Base-by-base conservation (phyloP, 1,140 invertebrate genomes). In the Zaprionus taronus region DNA sequence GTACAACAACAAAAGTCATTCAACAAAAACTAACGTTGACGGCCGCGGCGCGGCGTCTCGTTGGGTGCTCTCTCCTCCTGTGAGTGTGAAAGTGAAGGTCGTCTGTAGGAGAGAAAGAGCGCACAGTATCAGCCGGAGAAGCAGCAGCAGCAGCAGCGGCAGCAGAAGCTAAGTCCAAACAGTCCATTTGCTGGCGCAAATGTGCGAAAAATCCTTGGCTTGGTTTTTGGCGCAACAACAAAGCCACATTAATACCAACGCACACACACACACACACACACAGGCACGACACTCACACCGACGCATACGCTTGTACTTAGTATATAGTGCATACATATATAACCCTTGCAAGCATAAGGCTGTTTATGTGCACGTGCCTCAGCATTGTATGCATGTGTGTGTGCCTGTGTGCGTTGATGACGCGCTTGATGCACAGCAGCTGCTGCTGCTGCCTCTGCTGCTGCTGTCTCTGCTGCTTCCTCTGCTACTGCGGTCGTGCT, bases 161-260 rank as follows among this genome's bases (percentile, higher is more conserved):
- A 63, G 70, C 75, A 77, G 44, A 71, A 73, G 56, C 64, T 38
- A 74, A 72, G 74, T 71, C 62, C 68, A 72, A 76, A 72, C 72
- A 79, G 83, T 80, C 76, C 79, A 77, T 77, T 82, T 86, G 83
- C 58, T 81, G 72, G 74, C 69, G 80, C 73, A 84, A 86, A 89
- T 89, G 81, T 89, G 85, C 79, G 76, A 90, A 84, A 89, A 84
- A 89, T 81, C 84, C 85, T 89, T 89, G 85, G 81, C 85, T 89
- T 89, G 85, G 85, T 90, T 90, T 89, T 83, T 84, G 84, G 84
- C 67, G 73, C 83, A 87, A 86, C 83, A 86, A 87, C 83, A 86
- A 86, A 86, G 73, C 73, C 64, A 67, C 71, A 81, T 80, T 79
- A 60, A 36, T 68, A 24, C 41, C 38, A 56, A 51, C 61, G 64